Percentiles rank a stretch among this genome's conserved stretches.
Evolutionary conservation across 2,888 invertebrate genomes (phyloP).

Genomic region (Pseudanteris insignis): DNA sequence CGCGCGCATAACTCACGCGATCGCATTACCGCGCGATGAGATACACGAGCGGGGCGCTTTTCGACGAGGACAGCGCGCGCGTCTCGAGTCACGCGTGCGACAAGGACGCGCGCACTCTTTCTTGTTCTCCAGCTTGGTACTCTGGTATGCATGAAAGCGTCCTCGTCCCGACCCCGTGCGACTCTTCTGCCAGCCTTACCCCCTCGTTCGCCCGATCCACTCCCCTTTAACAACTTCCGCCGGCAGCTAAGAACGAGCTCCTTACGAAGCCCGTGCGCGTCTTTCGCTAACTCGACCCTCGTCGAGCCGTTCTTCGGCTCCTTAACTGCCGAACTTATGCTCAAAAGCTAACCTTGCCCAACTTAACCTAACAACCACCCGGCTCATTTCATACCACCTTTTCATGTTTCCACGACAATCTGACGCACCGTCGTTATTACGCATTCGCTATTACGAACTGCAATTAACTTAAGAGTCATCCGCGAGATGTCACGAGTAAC

Average conservation of each 20-base stretch:
- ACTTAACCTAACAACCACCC: slow-evolving; percentile 41
- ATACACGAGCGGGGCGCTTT: slow-evolving; percentile 12
- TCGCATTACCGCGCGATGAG: slow-evolving; percentile 31
- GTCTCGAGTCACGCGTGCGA: too few relatives aligned
- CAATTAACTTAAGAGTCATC: too few relatives aligned
- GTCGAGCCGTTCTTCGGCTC: slow-evolving; percentile 47
- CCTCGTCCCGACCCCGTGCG: too few relatives aligned
- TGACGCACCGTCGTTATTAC: slow-evolving; percentile 39
- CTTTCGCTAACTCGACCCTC: slow-evolving; percentile 33
- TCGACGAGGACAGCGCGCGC: slow-evolving; percentile 3
- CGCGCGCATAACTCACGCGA: slow-evolving; percentile 38
- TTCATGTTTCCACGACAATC: slow-evolving; percentile 42
- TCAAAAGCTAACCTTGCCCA: slow-evolving; percentile 45
- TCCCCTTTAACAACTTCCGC: too few relatives aligned
- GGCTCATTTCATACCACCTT: slow-evolving; percentile 35
- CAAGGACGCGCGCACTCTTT: slow-evolving; percentile 20
- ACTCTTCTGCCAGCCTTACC: too few relatives aligned
- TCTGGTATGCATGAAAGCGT: slow-evolving; percentile 66
- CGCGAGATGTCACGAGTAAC: too few relatives aligned
- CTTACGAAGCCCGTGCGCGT: slow-evolving; percentile 15
- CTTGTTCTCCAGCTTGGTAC: slow-evolving; percentile 47
- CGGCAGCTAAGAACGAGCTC: slow-evolving; percentile 48
- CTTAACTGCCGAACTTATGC: slow-evolving; percentile 56
- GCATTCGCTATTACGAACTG: too few relatives aligned
- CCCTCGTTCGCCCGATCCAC: too few relatives aligned